A percentile compares a stretch with the other conserved stretches of the same genome.
These are phyloP conservation scores for Drosophila glabriapex DNA, from an alignment of 2,888 invertebrate species.

Conservation along the genomic window DNA sequence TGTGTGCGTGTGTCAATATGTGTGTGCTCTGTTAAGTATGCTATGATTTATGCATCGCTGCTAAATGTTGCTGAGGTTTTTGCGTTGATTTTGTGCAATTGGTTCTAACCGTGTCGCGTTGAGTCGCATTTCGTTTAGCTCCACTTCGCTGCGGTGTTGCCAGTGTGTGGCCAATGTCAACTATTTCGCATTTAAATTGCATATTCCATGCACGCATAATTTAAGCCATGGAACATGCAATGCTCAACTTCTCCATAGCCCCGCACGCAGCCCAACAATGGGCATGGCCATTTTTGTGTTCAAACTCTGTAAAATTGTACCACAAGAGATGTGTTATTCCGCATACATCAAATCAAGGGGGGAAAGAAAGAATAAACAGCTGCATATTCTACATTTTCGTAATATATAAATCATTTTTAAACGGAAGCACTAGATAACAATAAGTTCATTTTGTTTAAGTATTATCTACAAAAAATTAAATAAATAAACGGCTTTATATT, in stretches of 20 bases:
- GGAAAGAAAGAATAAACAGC: too few species aligned
- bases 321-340: neutral
- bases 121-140: neutral
- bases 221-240: constrained; percentile 57
- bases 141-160: neutral
- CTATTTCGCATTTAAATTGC: constrained; percentile 68
- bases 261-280: neutral
- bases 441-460: neutral
- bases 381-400: neutral
- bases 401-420: neutral
- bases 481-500: neutral
- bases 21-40: constrained; percentile 68
- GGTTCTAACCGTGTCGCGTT: constrained; percentile 16
- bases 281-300: neutral
- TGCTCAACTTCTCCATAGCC: neutral
- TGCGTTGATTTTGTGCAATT: constrained; percentile 68
- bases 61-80: constrained; percentile 76
- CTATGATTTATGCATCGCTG: constrained; percentile 78
- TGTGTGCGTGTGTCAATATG: neutral
- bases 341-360: neutral
- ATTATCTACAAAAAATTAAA: neutral
- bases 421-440: neutral
- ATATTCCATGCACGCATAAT: constrained; percentile 73
- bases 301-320: neutral
- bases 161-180: constrained; percentile 44